Base-by-base conservation (phyloP, 2,797 vertebrate species). In the Monodelphis domestica region DNA sequence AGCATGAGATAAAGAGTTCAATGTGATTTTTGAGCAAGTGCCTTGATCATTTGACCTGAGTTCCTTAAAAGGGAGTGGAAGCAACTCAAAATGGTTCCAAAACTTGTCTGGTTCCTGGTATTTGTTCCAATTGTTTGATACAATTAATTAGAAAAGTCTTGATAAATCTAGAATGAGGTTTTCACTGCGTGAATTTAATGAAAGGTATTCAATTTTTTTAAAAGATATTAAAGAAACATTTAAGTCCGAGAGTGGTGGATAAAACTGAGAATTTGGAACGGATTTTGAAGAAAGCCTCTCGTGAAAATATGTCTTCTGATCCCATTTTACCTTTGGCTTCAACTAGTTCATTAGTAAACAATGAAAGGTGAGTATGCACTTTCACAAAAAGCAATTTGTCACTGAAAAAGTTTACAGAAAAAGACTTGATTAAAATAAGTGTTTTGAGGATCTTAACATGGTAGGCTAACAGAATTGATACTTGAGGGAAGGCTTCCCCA, bases 361-460 rank as follows among this genome's bases (percentile, higher is more conserved):
- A 91, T 91, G 87, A 97, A 53, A 97, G 94, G 97, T 97, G 88
- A 94, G 94, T 93, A 51, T 78, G 38, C 28, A 38, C 53, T 50
- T 70, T 17, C n/a, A 24, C 4, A 0, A n/a, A 12, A 63, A 38
- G 45, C 17, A 28, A 87, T 10, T 38, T 90, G 12, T 10, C 51
- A 84, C 9, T 57, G 10, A 38, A 78, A 90, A 63, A 14, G 89
- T 38, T 92, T 3, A 45, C 12, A 94, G 12, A 28, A 84, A 87
- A 59, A 6, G n/a, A 63, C 30, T 4, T 12, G 30, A 63, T n/a
- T 63, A 63, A 63, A 63, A n/a, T 63, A 5, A 33, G 12, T 30
- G 12, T 33, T 33, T 59, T 12, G 14, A 33, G 33, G 17, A 2
- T 5, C 14, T 63, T n/a, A n/a, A n/a, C 33, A 15, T 63, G n/a